Evolutionary conservation across 2,113 vertebrate species (phyloP), one percentile per base, ranked within the genome.

Genomic region (Chaenogobius annularis): DNA sequence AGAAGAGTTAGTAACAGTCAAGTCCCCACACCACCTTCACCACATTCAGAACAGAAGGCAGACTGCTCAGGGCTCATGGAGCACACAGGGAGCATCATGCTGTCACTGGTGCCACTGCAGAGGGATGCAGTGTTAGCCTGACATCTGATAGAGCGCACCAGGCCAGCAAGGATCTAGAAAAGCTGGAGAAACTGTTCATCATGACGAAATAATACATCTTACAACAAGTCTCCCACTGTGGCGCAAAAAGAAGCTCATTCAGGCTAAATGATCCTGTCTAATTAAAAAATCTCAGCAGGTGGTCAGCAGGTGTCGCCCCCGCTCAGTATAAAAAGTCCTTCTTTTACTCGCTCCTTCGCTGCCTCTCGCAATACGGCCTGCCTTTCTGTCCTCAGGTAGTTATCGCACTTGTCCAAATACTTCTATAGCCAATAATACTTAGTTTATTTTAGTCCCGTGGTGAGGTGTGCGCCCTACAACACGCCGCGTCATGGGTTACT

Each of bases 1-100:
- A 92, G 67, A 58, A 89, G 89, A 88, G 90, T 94, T 94, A 94
- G 90, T 91, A 75, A 89, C 88, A 92, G 89, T 85, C 77, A 75
- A 92, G 89, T 85, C 75, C 78, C 87, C 74, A 89, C 85, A 90
- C 91, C 88, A 81, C 88, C 92, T 66, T 88, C 90, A 92, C 91
- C 92, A 83, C 85, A 87, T 85, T 77, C 84, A 92, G 90, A 86
- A 88, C 78, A 54, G 50, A 54, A 54, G 15, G 50, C 50, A 86
- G 87, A 89, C 70, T 83, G 83, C 82, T 86, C 68, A 83, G 59
- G 68, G 78, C 70, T 79, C 67, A 31, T 23, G 56, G 56, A 26
- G 12, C 56, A 26, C 65, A 40, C 62, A 70, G 83, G 87, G 87
- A 91, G 89, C 77, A 44, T 85, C 91, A 92, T 91, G 92, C 92